Evolutionary conservation across 2,888 invertebrate species (phyloP), one percentile per base, ranked within the genome.

Genomic region (Dusona sp.): DNA sequence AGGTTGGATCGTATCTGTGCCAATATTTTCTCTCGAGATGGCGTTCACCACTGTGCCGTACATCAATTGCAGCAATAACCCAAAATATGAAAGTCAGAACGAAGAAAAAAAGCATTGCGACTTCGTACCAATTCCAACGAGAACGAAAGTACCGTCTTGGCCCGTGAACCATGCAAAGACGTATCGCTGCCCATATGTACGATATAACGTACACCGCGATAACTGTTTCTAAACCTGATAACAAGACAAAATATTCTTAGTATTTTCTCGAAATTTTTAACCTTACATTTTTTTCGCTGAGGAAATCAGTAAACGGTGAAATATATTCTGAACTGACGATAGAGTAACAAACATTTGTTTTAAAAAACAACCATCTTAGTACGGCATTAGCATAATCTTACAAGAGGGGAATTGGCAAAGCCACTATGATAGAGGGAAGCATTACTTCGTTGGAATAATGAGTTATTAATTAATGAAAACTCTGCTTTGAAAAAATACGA

Each of bases 11-110:
- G 86, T 96, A 94, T 90, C 95, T 95, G 89, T 95, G 94, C 97
- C 97, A 97, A 91, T 95, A 96, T 93, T 96, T 96, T 80, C 97
- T 94, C 90, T 96, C 96, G 91, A 95, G 91, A 81, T 95, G 94
- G 2, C 90, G 91, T 88, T 95, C 94, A 64, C 94, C 95, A 83
- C 95, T 94, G 51, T 92, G 91, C n/a, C 91, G 90, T 0, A 95
- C 94, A 89, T 96, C 95, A 48, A 95, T 89, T 74, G 95, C 95
- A 16, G 96, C 95, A n/a, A 94, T 94, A n/a, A 95, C 89, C 97
- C 97, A 97, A 90, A 96, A 95, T 25, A 95, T 88, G 91, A 96
- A 96, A 2, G 96, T 96, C n/a, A 95, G 88, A 25, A 95, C 90
- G 89, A 96, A 97, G 16, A 96, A 93, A 2, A 94, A 88, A 79